A percentile compares a stretch with the other conserved stretches of the same genome.
phyloP scores from a whole-genome alignment of 2,113 vertebrate species.

The Thomomys bottae region DNA sequence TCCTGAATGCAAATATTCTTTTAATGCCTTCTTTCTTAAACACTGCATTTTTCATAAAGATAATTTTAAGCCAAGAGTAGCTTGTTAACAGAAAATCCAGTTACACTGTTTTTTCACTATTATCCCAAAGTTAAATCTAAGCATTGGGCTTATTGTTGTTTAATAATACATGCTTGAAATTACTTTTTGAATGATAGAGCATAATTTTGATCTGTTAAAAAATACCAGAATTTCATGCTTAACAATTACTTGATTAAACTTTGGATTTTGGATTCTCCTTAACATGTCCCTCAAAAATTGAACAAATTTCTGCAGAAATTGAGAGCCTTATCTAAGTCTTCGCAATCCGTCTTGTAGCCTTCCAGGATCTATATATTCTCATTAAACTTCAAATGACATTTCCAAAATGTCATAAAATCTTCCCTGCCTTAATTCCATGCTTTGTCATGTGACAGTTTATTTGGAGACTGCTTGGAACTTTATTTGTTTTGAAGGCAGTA shows the following conservation, averaged over 20 bases:
- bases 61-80: constrained; percentile 20
- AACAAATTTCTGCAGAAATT: constrained; percentile 4
- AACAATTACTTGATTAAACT: constrained; percentile 29
- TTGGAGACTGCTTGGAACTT: not conserved
- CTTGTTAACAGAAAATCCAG: constrained; percentile 9
- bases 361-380: not conserved
- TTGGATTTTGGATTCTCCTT: constrained; percentile 1
- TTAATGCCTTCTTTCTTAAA: constrained; percentile 33
- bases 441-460: not conserved
- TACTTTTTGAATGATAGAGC: not conserved
- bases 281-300: not conserved
- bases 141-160: not conserved
- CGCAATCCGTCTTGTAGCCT: not conserved
- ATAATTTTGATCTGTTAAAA: constrained; percentile 20
- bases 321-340: constrained; percentile 1
- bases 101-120: not conserved
- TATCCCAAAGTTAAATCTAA: not conserved
- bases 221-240: constrained; percentile 17
- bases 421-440: not conserved
- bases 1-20: not conserved
- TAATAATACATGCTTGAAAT: not conserved
- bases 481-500: constrained; percentile 34
- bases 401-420: constrained; percentile 38
- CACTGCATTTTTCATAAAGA: not conserved
- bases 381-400: constrained; percentile 7